Evolutionary conservation across 2,797 vertebrate genomes (phyloP), one percentile per base, ranked within the genome.

Genomic region (Alcedo atthis): DNA sequence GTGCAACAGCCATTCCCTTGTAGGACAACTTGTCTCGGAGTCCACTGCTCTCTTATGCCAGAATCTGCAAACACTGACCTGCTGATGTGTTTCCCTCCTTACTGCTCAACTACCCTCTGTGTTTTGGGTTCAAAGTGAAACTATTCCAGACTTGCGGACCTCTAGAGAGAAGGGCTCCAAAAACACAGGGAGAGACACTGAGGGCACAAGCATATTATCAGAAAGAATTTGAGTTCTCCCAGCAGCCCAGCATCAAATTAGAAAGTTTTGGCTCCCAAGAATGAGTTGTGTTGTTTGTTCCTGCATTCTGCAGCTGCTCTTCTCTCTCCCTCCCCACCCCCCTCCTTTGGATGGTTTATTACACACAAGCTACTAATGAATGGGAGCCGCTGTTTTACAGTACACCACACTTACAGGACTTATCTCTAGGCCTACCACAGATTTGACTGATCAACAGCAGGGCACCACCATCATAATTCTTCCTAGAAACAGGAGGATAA

Each of bases 331-430:
- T 81, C 58, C 76, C 88, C 75, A 79, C 67, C 90, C 80, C 80
- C 84, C 64, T 90, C 90, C 89, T 95, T 97, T 96, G 85, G 97
- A 97, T 98, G 97, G 97, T 98, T 98, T 98, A 98, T 98, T 98
- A 97, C 98, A 98, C 97, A 98, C 96, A 91, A 97, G 91, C 95
- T 66, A 88, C 96, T 97, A 96, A 98, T 98, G 98, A 98, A 98
- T 98, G 97, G 97, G 92, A 96, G 97, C 97, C 94, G 98, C 98
- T 98, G 98, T 98, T 97, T 98, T 98, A 98, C 98, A 98, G 98
- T 97, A 97, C 97, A 97, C 97, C 97, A 98, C 97, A 97, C 98
- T 98, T 97, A 97, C 94, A 97, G 96, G 97, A 97, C 98, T 98
- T 97, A 98, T 98, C 98, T 98, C 96, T 96, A 66, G 97, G 97